Conservation (phyloP, 2,888 invertebrate species). For the Cancer borealis region DNA sequence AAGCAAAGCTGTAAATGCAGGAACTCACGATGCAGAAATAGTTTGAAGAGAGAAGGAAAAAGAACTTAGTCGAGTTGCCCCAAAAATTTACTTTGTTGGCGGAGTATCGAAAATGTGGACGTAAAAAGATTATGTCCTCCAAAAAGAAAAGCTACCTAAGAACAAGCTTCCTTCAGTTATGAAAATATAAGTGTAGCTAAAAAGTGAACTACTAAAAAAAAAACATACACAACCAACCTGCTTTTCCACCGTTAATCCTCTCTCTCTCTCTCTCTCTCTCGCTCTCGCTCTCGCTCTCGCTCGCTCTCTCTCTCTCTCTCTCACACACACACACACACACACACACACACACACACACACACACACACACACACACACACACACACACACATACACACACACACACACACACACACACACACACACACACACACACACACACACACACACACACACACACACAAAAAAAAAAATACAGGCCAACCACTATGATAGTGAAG, state of each 20-base stretch:
- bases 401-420: slow-evolving; percentile 23
- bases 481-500: background rate
- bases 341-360: background rate
- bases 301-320: no score
- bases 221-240: background rate
- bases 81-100: background rate
- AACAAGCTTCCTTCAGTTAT: background rate
- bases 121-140: background rate
- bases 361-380: background rate
- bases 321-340: slow-evolving; percentile 27
- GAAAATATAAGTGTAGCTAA: background rate
- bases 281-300: no score
- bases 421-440: slow-evolving; percentile 23
- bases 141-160: background rate
- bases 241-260: background rate
- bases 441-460: background rate
- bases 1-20: background rate
- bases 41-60: background rate
- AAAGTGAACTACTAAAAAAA: background rate
- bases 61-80: background rate
- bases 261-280: background rate
- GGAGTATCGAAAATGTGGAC: background rate
- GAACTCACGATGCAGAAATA: background rate
- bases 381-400: no score
- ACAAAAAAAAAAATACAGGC: background rate